Evolutionary conservation across 2,113 vertebrate species (phyloP).

Genomic region (Antigone vipio): DNA sequence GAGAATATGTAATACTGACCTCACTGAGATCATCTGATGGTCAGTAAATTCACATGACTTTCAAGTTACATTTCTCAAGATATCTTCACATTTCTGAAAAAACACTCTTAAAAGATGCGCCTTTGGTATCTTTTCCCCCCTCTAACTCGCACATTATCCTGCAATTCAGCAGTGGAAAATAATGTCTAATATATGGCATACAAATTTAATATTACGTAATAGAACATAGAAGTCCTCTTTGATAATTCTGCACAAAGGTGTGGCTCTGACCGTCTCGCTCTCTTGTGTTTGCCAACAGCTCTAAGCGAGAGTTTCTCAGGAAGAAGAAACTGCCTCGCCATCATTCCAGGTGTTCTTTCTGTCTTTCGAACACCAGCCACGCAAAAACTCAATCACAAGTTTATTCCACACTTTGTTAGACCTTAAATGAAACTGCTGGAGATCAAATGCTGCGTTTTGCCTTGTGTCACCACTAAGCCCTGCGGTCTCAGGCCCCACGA

Average conservation of each 20-base stretch:
- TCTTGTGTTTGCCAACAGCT: neutral
- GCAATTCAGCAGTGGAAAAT: neutral
- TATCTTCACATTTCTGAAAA: neutral
- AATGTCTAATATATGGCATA: neutral
- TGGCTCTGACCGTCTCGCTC: neutral
- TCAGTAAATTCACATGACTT: neutral
- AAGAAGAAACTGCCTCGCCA: neutral
- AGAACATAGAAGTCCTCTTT: neutral
- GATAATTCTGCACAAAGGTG: neutral
- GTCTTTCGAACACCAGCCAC: neutral
- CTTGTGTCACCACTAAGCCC: neutral
- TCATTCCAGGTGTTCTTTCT: neutral
- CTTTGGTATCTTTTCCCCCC: neutral
- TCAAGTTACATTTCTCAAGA: neutral
- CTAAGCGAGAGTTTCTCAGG: neutral
- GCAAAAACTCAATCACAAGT: neutral
- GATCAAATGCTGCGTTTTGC: neutral
- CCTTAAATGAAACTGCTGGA: neutral
- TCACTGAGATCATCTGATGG: neutral
- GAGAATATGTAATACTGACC: neutral
- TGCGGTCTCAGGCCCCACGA: neutral
- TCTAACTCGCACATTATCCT: neutral
- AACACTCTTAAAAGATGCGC: neutral
- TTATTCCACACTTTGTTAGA: neutral
- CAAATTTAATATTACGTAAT: neutral